Base-by-base conservation (phyloP, 2,797 vertebrate genomes). In the Atherinosoma microstoma region DNA sequence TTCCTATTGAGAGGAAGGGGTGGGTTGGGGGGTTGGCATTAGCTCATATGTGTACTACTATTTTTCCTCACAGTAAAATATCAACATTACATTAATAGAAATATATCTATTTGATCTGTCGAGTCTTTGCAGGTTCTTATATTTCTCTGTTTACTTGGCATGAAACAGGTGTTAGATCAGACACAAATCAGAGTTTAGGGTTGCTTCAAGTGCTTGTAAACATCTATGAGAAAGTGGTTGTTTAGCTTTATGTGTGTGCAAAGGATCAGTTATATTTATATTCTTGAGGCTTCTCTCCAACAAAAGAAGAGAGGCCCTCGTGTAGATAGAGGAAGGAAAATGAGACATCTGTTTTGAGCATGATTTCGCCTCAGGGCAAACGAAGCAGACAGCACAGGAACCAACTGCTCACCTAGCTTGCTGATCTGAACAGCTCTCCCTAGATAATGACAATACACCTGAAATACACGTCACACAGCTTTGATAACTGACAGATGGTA, bases 401-500 rank as follows among this genome's bases (percentile, higher is more conserved):
- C 58, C 47, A 69, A 80, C 68, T 47, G 74, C 35, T 58, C 70
- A 72, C 82, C 67, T 86, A 80, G 72, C 64, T 83, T 47, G n/a
- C 61, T 67, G 79, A 75, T 82, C 58, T 62, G 27, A 78, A 73
- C 72, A 84, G 76, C 90, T 89, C 86, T 88, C 82, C 90, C 88
- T 86, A 66, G 80, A 91, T 88, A 91, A 89, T 74, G 79, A 84
- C 79, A 78, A 80, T 72, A 67, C 66, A 88, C 73, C 77, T 78
- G 73, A 87, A 80, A 73, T 45, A 84, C 66, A 82, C 20, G 64
- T 74, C 67, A 73, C 70, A 58, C 81, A 34, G 74, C 61, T 66
- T 69, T 51, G 69, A 65, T 76, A 89, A 78, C 83, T 24, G 82
- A 82, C 84, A 82, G 66, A 74, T 63, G 76, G 62, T 79, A 30